Evolutionary conservation across 2,113 vertebrate genomes (phyloP), one percentile per base, ranked within the genome.

Genomic region (Myocastor coypus): DNA sequence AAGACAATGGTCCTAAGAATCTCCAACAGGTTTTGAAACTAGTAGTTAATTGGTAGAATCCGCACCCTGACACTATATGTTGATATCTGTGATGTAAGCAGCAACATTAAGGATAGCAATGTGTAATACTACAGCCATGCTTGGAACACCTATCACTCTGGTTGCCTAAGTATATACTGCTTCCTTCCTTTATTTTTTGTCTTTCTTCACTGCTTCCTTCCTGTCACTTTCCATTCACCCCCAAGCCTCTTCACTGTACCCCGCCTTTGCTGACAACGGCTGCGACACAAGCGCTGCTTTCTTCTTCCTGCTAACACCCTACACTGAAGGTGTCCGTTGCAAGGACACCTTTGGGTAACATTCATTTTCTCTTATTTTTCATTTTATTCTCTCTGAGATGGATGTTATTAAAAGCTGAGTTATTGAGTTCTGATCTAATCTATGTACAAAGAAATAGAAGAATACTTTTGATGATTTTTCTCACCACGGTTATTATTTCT

Each of bases 261-360:
- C 4, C 12, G 83, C 37, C 0, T 34, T 7, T 46, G 7, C 4
- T 89, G 42, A 87, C 4, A 52, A 37, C 8, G 40, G 13, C 16
- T 68, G 57, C 37, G 8, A 10, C 12, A 40, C 32, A 50, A 40
- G 30, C 91, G 42, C 3, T 71, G 42, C 5, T 83, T 89, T 78
- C 8, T 34, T 69, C 32, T 30, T 57, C 55, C 19, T 42, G 64
- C 6, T 30, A 42, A 81, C 32, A 30, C 0, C 46, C 1, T 46
- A 24, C 73, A 75, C 12, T 64, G 13, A 1, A 68, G 4, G 32
- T 68, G 7, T 13, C 64, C 64, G 4, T 61, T 68, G 64, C 13
- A 61, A 42, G n/a, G 0, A 63, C 1, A 0, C 2, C 3, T 0
- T 73, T n/a, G 52, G 32, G 17, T 87, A 50, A 57, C 9, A 34